Conservation (phyloP, 2,797 vertebrate species). For the Semotilus atromaculatus region DNA sequence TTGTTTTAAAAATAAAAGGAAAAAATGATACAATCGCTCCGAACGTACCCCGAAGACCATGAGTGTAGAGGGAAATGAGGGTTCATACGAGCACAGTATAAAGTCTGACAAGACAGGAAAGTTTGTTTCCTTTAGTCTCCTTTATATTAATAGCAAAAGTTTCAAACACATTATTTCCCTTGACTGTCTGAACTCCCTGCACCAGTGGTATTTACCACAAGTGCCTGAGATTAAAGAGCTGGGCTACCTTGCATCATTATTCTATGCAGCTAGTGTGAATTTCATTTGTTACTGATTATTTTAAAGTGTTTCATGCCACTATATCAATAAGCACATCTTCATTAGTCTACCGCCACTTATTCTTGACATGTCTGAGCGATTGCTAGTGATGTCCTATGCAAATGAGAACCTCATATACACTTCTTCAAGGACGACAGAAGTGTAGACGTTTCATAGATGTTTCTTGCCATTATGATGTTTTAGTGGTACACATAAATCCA, state of each 20-base stretch:
- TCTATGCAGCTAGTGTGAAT: slow-evolving; percentile 59
- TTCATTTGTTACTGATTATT: slow-evolving; percentile 69
- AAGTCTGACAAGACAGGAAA: not conserved
- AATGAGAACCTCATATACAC: slow-evolving; percentile 72
- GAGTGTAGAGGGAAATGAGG: no score
- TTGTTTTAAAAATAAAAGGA: no score
- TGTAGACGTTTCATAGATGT: slow-evolving; percentile 61
- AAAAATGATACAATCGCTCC: no score
- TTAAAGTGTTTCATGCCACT: slow-evolving; percentile 70
- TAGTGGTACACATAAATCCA: not conserved
- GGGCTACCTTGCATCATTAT: slow-evolving; percentile 60
- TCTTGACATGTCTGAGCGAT: slow-evolving; percentile 76
- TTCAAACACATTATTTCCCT: slow-evolving; percentile 8
- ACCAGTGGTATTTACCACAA: slow-evolving; percentile 11
- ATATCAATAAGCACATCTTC: slow-evolving; percentile 78
- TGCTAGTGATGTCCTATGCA: slow-evolving; percentile 78
- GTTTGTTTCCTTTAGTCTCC: not conserved
- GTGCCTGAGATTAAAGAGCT: slow-evolving; percentile 62
- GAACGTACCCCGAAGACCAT: no score
- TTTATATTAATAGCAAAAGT: slow-evolving; percentile 23
- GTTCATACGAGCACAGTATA: not conserved
- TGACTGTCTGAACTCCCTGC: slow-evolving; percentile 8
- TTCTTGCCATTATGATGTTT: slow-evolving; percentile 47
- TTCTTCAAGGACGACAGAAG: slow-evolving; percentile 72
- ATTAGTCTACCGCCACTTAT: slow-evolving; percentile 77